A percentile compares a stretch with the other conserved stretches of the same genome.
Conservation (phyloP, 1,140 invertebrate species). For the Drosophila orosa region DNA sequence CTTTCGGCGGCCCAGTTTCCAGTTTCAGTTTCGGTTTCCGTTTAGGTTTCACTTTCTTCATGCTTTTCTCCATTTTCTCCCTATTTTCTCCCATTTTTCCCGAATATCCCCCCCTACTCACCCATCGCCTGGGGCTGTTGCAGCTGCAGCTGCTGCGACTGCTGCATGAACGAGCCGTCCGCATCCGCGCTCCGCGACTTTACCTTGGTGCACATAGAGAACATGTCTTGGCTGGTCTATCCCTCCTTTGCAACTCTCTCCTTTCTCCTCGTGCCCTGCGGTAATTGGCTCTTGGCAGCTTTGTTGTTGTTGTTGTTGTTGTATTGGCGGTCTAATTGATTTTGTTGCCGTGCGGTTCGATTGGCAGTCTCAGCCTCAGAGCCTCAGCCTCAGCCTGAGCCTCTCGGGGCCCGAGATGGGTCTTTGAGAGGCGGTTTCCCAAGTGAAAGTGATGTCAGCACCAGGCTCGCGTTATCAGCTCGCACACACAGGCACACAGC, state of each 20-base stretch:
- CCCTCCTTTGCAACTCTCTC: neutral
- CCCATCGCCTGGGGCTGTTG: slow-evolving; percentile 71
- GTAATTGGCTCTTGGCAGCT: slow-evolving; percentile 61
- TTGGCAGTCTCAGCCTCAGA: slow-evolving; percentile 26
- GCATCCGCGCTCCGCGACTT: slow-evolving; percentile 69
- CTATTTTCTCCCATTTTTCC: neutral
- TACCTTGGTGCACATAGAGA: slow-evolving; percentile 83
- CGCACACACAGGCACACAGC: slow-evolving; percentile 17
- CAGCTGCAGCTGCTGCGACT: slow-evolving; percentile 58
- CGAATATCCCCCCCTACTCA: slow-evolving; percentile 45
- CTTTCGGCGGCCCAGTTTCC: slow-evolving; percentile 42
- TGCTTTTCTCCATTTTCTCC: neutral
- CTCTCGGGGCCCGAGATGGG: slow-evolving; percentile 26
- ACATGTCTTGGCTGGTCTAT: slow-evolving; percentile 61
- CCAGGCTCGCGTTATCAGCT: slow-evolving; percentile 52
- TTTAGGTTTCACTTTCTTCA: slow-evolving; percentile 39
- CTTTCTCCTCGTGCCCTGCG: slow-evolving; percentile 1
- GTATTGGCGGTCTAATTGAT: slow-evolving; percentile 61
- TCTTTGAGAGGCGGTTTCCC: slow-evolving; percentile 24
- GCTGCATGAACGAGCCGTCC: slow-evolving; percentile 50
- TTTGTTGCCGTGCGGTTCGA: slow-evolving; percentile 38
- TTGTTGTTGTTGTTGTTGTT: slow-evolving; percentile 36
- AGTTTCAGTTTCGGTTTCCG: slow-evolving; percentile 38
- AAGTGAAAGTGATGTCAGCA: slow-evolving; percentile 70
- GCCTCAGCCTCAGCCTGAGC: slow-evolving; percentile 18